Percentiles rank a stretch among this genome's conserved stretches.
These are phyloP conservation scores for Amphiprion ocellaris DNA, from an alignment of 2,113 vertebrate species.

Conservation along the genomic window DNA sequence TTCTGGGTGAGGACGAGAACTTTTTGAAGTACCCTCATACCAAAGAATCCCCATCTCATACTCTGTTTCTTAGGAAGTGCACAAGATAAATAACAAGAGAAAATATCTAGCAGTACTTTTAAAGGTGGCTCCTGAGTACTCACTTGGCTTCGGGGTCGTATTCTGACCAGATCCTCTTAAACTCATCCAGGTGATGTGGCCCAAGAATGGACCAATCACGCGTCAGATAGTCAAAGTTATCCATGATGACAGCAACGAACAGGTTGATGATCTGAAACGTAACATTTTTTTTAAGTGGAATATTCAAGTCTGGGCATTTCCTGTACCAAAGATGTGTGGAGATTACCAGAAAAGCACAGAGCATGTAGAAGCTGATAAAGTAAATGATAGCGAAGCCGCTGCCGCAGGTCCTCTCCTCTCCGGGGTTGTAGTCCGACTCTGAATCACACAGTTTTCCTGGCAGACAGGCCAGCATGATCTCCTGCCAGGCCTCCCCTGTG, in stretches of 20 bases:
- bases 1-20: too few species aligned
- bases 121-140: constrained; percentile 34
- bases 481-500: constrained; percentile 98
- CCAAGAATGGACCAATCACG: constrained; percentile 99
- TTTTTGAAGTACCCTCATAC: too few species aligned
- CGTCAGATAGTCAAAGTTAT: constrained; percentile 99
- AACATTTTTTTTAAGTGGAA: background rate
- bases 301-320: too few species aligned
- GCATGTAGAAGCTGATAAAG: constrained; percentile 99
- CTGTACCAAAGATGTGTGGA: background rate
- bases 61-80: too few species aligned
- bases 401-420: constrained; percentile 94
- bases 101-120: background rate
- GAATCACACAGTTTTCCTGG: constrained; percentile 94
- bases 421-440: constrained; percentile 92
- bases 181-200: constrained; percentile 98
- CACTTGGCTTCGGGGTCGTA: constrained; percentile 99
- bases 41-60: too few species aligned
- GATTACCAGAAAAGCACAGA: constrained; percentile 96
- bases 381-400: constrained; percentile 97
- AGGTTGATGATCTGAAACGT: constrained; percentile 94
- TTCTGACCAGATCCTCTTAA: constrained; percentile 99
- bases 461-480: constrained; percentile 97
- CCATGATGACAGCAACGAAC: constrained; percentile 99
- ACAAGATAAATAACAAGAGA: too few species aligned